Evolutionary conservation across 2,113 vertebrate species (phyloP).

Genomic region (Fulica atra): DNA sequence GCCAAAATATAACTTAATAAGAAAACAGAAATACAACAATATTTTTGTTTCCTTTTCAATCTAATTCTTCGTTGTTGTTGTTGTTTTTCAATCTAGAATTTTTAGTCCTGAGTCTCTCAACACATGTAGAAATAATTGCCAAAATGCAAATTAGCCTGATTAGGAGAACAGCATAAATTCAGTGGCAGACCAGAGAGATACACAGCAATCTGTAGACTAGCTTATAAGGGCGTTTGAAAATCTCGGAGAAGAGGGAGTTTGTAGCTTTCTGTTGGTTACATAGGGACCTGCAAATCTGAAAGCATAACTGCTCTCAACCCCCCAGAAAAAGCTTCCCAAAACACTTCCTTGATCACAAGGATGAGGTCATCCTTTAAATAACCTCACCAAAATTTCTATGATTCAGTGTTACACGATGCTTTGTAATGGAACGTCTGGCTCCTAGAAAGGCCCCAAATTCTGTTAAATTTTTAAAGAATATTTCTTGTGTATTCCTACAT

Average conservation of each 20-base stretch:
- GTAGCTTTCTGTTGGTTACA: neutral
- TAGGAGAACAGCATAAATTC: neutral
- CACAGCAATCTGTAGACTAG: neutral
- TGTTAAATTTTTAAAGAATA: neutral
- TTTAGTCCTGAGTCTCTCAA: conserved; percentile 6
- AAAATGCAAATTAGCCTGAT: conserved; percentile 25
- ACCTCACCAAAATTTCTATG: neutral
- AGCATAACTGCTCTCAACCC: neutral
- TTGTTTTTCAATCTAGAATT: conserved; percentile 9
- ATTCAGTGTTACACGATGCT: neutral
- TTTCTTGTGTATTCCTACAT: neutral
- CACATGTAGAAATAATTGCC: conserved; percentile 15
- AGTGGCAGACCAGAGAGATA: neutral
- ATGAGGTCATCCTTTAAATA: neutral
- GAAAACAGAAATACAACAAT: conserved; percentile 50
- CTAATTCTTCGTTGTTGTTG: neutral
- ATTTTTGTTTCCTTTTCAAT: conserved; percentile 48
- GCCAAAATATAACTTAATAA: conserved; percentile 55
- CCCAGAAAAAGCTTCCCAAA: neutral
- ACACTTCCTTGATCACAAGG: neutral
- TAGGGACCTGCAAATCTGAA: neutral
- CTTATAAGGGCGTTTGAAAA: neutral
- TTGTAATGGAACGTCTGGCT: neutral
- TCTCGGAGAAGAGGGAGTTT: neutral
- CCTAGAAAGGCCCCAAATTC: neutral